Evolutionary conservation across 2,888 invertebrate genomes (phyloP).

Genomic region (Pegoplata infirma): DNA sequence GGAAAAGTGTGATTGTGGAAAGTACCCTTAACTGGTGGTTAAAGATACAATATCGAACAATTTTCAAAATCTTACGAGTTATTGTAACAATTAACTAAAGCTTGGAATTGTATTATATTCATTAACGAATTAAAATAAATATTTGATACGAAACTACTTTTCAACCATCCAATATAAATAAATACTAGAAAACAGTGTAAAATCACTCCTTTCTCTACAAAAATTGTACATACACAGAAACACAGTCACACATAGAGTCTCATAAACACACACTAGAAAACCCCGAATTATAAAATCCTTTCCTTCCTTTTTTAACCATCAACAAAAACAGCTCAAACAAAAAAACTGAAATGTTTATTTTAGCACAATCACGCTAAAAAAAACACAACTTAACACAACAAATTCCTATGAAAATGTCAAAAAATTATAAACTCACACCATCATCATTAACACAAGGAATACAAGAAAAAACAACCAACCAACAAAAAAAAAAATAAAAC

Average conservation of each 20-base stretch:
- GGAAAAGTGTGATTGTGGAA: too few relatives aligned
- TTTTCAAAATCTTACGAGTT: too few relatives aligned
- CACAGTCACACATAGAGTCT: background rate
- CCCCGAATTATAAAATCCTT: constrained; percentile 46
- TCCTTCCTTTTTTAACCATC: constrained; percentile 33
- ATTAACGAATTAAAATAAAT: too few relatives aligned
- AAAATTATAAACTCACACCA: constrained; percentile 40
- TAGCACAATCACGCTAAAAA: constrained; percentile 56
- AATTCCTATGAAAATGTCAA: constrained; percentile 42
- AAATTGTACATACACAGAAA: constrained; percentile 30
- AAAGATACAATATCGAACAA: too few relatives aligned
- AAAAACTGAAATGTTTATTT: constrained; percentile 43
- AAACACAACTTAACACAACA: constrained; percentile 36
- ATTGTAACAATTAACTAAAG: too few relatives aligned
- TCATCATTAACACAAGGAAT: background rate
- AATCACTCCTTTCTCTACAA: constrained; percentile 54
- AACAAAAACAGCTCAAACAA: constrained; percentile 26
- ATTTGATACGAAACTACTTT: too few relatives aligned
- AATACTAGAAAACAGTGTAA: constrained; percentile 29
- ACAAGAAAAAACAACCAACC: background rate
- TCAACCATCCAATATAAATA: background rate
- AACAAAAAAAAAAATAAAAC: constrained; percentile 11
- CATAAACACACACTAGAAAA: constrained; percentile 18
- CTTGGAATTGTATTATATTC: too few relatives aligned
- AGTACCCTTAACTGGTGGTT: too few relatives aligned